These are phyloP conservation scores for Chunga burmeisteri DNA, from an alignment of 2,113 vertebrate species.

Conservation along the genomic window DNA sequence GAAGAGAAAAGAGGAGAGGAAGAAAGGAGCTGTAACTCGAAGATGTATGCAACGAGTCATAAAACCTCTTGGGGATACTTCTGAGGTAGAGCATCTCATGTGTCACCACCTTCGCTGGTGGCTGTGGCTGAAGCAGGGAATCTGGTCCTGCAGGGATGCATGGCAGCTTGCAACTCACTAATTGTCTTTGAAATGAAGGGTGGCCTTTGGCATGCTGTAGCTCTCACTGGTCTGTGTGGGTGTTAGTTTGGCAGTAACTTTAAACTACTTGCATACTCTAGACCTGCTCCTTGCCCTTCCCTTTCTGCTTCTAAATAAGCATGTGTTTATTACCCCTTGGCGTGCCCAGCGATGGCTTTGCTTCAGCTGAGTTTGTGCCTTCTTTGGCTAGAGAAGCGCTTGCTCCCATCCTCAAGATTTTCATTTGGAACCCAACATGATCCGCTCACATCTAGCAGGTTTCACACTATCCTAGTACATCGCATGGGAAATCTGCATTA, in stretches of 20 bases:
- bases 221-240: background rate
- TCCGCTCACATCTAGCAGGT: background rate
- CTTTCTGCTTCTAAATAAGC: constrained; percentile 20
- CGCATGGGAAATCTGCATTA: background rate
- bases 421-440: background rate
- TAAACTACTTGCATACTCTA: background rate
- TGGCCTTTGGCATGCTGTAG: background rate
- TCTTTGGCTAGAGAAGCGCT: background rate
- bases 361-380: background rate
- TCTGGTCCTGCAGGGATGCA: background rate
- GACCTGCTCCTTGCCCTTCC: constrained; percentile 24
- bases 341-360: background rate
- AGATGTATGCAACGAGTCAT: background rate
- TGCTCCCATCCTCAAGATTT: background rate
- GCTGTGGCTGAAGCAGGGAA: background rate
- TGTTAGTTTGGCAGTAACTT: background rate
- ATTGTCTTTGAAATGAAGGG: background rate
- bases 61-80: background rate
- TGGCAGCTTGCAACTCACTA: background rate
- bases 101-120: background rate
- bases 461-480: background rate
- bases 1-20: background rate
- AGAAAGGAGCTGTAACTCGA: background rate
- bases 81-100: background rate
- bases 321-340: constrained; percentile 1